Evolutionary conservation across 2,113 vertebrate species (phyloP).

Genomic region (Myotis lucifugus): DNA sequence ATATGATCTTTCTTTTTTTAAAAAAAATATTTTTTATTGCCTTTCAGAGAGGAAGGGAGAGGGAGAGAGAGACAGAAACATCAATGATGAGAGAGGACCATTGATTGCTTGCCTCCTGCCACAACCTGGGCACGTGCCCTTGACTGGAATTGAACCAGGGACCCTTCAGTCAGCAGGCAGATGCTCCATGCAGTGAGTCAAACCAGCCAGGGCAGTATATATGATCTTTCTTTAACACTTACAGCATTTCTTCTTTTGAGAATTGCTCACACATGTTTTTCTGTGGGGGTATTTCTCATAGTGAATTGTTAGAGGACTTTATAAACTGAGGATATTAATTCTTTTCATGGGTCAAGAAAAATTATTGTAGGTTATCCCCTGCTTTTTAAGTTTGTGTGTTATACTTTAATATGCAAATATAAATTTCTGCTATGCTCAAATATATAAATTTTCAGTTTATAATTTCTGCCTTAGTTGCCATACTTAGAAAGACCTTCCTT

Average conservation of each 20-base stretch:
- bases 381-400: neutral
- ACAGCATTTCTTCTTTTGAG: neutral
- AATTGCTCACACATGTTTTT: neutral
- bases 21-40: neutral
- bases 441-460: neutral
- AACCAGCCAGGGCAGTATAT: too few species aligned
- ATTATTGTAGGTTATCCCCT: neutral
- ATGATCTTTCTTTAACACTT: neutral
- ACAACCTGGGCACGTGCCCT: too few species aligned
- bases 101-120: too few species aligned
- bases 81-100: too few species aligned
- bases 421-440: neutral
- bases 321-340: neutral
- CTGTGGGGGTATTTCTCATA: neutral
- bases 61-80: too few species aligned
- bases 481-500: neutral
- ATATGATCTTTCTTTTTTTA: too few species aligned
- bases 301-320: neutral
- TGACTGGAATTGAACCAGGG: too few species aligned
- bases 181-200: too few species aligned
- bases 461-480: neutral
- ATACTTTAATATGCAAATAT: neutral
- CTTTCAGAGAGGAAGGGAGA: too few species aligned
- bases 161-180: too few species aligned
- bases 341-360: neutral